phyloP scores from a whole-genome alignment of 2,888 invertebrate genomes.

The Hymenopus coronatus region DNA sequence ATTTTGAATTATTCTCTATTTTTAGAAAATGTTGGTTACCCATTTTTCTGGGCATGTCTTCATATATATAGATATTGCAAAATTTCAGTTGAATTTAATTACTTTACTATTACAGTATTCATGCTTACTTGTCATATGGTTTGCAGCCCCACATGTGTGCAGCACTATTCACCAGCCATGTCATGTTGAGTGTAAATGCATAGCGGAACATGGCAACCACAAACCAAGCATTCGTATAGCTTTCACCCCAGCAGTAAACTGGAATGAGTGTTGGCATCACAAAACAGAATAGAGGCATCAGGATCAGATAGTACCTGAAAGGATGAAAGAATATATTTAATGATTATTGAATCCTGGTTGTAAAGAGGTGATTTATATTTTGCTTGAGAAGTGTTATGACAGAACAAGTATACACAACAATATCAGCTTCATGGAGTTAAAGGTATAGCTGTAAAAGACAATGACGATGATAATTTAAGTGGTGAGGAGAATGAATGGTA shows the following conservation, averaged over 20 bases:
- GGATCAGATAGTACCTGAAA: constrained; percentile 67
- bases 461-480: no score
- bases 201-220: constrained; percentile 74
- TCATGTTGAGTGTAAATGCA: constrained; percentile 75
- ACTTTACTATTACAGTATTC: background rate
- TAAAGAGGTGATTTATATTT: no score
- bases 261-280: constrained; percentile 73
- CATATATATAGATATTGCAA: no score
- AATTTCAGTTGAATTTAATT: no score
- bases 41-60: no score
- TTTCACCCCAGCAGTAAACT: constrained; percentile 75
- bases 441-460: no score
- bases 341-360: background rate
- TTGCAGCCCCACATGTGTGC: constrained; percentile 79
- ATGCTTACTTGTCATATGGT: constrained; percentile 67
- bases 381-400: no score
- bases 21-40: no score
- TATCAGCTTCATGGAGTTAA: no score
- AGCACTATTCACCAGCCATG: constrained; percentile 88
- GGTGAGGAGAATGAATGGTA: no score
- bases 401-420: no score
- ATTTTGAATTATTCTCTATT: no score
- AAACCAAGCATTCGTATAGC: constrained; percentile 63
- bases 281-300: constrained; percentile 76
- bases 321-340: background rate